These are phyloP conservation scores for Craterocephalus amniculus DNA, from an alignment of 2,797 vertebrate genomes.

Conservation along the genomic window DNA sequence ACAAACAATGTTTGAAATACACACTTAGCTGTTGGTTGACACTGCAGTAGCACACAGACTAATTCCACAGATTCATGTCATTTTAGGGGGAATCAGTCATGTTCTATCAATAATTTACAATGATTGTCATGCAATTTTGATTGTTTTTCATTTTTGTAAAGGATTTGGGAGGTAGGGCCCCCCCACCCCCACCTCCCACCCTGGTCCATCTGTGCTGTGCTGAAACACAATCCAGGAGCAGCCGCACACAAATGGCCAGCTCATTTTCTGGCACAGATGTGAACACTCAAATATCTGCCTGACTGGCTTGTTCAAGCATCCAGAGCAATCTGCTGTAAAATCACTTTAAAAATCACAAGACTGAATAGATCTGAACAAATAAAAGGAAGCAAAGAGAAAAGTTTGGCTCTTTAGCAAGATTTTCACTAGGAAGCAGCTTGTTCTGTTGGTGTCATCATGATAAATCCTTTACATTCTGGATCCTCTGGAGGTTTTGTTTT, in stretches of 20 bases:
- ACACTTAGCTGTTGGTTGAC: not conserved
- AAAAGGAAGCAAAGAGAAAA: not conserved
- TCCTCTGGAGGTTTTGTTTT: not conserved
- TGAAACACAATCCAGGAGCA: conserved; percentile 66
- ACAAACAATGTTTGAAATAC: too few relatives aligned
- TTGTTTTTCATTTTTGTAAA: conserved; percentile 35
- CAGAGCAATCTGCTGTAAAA: conserved; percentile 49
- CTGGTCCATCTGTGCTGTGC: conserved; percentile 70
- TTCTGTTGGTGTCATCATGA: not conserved
- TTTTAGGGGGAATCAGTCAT: not conserved
- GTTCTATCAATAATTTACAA: not conserved
- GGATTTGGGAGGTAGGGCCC: conserved; percentile 35
- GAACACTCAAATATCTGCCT: conserved; percentile 56
- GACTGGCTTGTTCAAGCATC: conserved; percentile 41
- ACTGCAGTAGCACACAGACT: not conserved
- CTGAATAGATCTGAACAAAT: not conserved
- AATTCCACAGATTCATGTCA: not conserved
- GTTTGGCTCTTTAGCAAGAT: conserved; percentile 10
- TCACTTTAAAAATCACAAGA: conserved; percentile 36
- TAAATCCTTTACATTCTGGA: not conserved
- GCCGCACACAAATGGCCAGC: conserved; percentile 41
- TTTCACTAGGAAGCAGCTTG: not conserved
- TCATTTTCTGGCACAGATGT: conserved; percentile 65
- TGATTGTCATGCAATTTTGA: conserved; percentile 32
- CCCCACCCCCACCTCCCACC: conserved; percentile 26